phyloP scores from a whole-genome alignment of 2,888 invertebrate genomes.

The Osmoderma eremita region DNA sequence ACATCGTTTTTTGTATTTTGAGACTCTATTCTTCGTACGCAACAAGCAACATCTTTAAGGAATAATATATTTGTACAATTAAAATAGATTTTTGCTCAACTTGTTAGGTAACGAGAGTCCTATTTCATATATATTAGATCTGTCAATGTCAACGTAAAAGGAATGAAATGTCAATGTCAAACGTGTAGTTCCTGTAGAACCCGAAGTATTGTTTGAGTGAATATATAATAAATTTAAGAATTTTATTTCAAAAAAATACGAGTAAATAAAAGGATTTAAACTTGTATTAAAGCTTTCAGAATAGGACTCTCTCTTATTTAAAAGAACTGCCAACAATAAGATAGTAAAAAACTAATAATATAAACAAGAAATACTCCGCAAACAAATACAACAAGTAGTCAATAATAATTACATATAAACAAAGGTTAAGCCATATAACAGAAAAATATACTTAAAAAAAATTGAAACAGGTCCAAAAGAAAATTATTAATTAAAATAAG shows the following conservation, averaged over 20 bases:
- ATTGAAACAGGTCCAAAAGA: too few species aligned
- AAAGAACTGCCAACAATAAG: slow-evolving; percentile 22
- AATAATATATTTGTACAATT: slow-evolving; percentile 31
- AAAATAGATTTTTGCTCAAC: slow-evolving; percentile 20
- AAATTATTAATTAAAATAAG: too few species aligned
- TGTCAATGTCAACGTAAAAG: neutral
- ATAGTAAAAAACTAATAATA: neutral
- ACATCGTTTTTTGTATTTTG: slow-evolving; percentile 2
- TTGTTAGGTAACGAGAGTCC: slow-evolving; percentile 14
- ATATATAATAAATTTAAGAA: too few species aligned
- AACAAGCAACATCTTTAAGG: slow-evolving; percentile 26
- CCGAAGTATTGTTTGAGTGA: too few species aligned
- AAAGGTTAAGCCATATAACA: too few species aligned
- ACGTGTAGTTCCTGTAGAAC: too few species aligned
- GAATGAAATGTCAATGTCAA: neutral
- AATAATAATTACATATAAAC: too few species aligned
- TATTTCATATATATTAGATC: neutral
- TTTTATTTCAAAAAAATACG: too few species aligned
- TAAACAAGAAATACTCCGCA: too few species aligned
- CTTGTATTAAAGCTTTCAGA: too few species aligned
- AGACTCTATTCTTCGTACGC: slow-evolving; percentile 1
- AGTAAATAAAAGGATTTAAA: too few species aligned
- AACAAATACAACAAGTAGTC: neutral
- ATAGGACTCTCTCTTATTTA: slow-evolving; percentile 3
- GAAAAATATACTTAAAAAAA: too few species aligned